Base-by-base conservation (phyloP, 2,888 invertebrate genomes). In the Campopleginae sp. region DNA sequence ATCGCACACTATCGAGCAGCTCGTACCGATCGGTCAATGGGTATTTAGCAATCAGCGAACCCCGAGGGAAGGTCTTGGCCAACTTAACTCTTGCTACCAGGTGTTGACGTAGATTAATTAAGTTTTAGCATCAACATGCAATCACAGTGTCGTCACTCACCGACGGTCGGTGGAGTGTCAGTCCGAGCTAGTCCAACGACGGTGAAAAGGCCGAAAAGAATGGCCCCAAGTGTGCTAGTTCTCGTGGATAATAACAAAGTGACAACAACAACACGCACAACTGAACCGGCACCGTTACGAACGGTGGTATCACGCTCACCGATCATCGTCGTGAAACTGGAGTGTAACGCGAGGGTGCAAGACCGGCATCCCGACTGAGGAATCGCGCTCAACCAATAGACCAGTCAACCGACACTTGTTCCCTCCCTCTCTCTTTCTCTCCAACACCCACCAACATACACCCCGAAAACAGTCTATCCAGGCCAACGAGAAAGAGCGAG, bases 341-440 rank as follows among this genome's bases (percentile, higher is more conserved):
- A 89, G 89, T 86, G 86, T 79, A 80, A 88, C 91, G 90, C 90
- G 91, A 91, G 89, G 89, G 89, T 92, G 89, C 93, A 90, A 91
- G 92, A 90, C 91, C 93, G 92, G 93, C 93, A 93, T 93, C 92
- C 92, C 93, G 93, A 93, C 93, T 93, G 92, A 92, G 90, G 89
- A 88, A 88, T 89, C 89, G 88, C 91, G 87, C 86, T 89, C 84
- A 76, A 80, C 83, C 71, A 54, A 70, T 66, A 77, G 70, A 80
- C 80, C 46, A 66, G 80, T 83, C 77, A 54, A 61, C 77, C 75
- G 68, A 58, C 78, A 68, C 80, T 71, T 83, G 65, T 75, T 61
- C 66, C 58, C 19, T 70, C 79, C 58, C 72, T 61, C 83, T 48
- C 82, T 78, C 78, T 66, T 48, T 70, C 77, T 42, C 48, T 61